Evolutionary conservation across 2,113 vertebrate genomes (phyloP).

Genomic region (Lynx canadensis): DNA sequence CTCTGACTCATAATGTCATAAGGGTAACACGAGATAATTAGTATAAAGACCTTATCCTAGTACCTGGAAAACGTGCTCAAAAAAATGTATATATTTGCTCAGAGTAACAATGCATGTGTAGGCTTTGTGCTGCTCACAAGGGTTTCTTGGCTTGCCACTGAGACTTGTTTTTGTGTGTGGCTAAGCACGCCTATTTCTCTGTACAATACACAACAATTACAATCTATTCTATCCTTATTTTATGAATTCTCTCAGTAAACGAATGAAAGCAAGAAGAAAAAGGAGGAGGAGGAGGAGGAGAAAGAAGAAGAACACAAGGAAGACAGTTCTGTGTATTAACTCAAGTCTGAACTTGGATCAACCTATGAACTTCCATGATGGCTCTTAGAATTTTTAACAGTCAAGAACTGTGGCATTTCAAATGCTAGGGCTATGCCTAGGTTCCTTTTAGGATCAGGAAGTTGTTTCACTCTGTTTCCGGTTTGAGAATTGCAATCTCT

Average conservation of each 20-base stretch:
- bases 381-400: neutral
- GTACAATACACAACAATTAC: neutral
- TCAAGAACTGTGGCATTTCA: neutral
- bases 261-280: neutral
- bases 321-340: neutral
- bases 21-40: neutral
- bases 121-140: neutral
- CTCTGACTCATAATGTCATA: neutral
- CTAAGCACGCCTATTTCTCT: neutral
- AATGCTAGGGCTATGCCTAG: neutral
- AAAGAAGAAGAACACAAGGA: neutral
- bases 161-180: neutral
- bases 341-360: constrained; percentile 34
- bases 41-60: neutral
- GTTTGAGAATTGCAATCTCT: neutral
- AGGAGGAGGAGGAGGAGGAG: neutral
- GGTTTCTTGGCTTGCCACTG: neutral
- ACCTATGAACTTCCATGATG: neutral
- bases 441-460: neutral
- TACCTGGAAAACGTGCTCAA: constrained; percentile 4
- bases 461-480: neutral
- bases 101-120: neutral
- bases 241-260: neutral
- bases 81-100: neutral
- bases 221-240: neutral